phyloP scores from a whole-genome alignment of 2,113 vertebrate genomes.

The Pelodiscus sinensis region DNA sequence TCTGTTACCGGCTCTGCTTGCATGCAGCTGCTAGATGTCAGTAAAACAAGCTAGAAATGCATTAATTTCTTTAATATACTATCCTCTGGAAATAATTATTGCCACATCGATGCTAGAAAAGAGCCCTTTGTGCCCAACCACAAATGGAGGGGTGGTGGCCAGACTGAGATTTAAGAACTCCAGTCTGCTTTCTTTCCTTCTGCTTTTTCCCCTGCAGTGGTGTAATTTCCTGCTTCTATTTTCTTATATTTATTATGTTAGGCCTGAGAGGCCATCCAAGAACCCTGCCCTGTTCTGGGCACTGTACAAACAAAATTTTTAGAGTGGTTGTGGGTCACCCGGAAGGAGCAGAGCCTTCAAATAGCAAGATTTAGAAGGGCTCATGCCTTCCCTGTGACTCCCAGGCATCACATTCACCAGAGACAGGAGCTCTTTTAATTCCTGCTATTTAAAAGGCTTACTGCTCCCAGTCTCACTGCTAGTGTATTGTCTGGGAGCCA shows the following conservation, averaged over 20 bases:
- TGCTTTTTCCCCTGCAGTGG: not conserved
- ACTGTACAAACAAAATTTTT: not conserved
- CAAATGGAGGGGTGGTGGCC: too few relatives aligned
- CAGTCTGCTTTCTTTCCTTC: not conserved
- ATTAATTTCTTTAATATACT: not conserved
- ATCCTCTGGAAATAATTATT: not conserved
- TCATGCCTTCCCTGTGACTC: too few relatives aligned
- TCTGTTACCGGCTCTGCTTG: not conserved
- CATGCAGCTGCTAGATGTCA: not conserved
- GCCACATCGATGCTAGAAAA: not conserved
- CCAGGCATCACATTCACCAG: too few relatives aligned
- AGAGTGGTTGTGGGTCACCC: too few relatives aligned
- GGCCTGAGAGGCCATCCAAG: not conserved
- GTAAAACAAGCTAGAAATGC: not conserved
- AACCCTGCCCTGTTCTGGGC: not conserved
- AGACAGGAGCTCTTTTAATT: too few relatives aligned
- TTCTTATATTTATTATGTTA: not conserved
- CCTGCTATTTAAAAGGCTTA: too few relatives aligned
- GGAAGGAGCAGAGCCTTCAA: too few relatives aligned
- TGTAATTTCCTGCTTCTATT: not conserved
- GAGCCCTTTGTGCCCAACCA: not conserved
- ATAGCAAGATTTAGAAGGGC: too few relatives aligned
- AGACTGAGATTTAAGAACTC: not conserved
- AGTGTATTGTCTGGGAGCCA: too few relatives aligned
- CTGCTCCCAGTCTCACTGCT: too few relatives aligned